Base-by-base conservation (phyloP, 1,140 invertebrate genomes). In the Drosophila sulfurigaster region DNA sequence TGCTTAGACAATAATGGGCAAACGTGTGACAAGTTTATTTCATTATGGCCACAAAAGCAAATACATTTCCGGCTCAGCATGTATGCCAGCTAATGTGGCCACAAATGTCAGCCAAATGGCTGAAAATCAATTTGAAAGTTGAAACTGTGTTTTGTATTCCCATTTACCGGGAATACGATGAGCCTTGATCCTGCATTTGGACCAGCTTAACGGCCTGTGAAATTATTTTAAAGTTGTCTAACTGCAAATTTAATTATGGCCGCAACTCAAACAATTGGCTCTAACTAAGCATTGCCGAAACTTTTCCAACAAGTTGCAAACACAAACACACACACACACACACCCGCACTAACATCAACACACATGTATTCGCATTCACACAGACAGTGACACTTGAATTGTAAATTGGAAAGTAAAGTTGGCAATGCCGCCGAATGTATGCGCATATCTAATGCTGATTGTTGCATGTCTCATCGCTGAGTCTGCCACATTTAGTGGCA, bases 11-110 rank as follows among this genome's bases (percentile, higher is more conserved):
- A 25, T 68, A 57, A 64, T 38, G 51, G 48, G 7, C 59, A 64
- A 77, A 66, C 66, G 75, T 78, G 82, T 41, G 78, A 85, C 83
- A 87, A 79, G 79, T 87, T 87, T 82, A 77, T 87, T 79, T 82
- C 79, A 87, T 87, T 85, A 85, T 51, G 63, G 43, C 49, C 68
- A 73, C 65, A 78, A 75, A 75, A 49, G 66, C 78, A 71, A 80
- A 70, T 8, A 56, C 49, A 38, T 69, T 72, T 80, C 64, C 70
- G 46, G 52, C 15, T 41, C 35, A 32, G 35, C 52, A 49, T 57
- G 20, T 51, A 10, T 6, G 7, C 30, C 30, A 13, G 13, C 32
- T 32, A 10, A 60, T 60, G 48, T 64, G 38, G 54, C 63, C 58
- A 48, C 64, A 71, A 66, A 67, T 74, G 77, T n/a, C 64, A 68